Evolutionary conservation across 2,888 invertebrate species (phyloP).

Genomic region (Melanargia galathea): DNA sequence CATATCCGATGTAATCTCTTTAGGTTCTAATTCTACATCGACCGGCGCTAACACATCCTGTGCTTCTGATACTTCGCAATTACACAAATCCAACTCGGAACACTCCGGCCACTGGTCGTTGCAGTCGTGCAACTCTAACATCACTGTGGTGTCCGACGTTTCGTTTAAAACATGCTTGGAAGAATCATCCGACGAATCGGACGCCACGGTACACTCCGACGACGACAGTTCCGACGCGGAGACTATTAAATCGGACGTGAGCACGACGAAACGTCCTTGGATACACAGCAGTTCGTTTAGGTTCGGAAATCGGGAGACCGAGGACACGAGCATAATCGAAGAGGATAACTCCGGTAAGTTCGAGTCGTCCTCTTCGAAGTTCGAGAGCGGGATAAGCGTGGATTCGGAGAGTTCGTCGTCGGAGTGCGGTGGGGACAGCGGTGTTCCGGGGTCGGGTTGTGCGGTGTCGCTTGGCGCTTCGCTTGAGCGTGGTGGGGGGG

Average conservation of each 20-base stretch:
- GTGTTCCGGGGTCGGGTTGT: conserved; percentile 67
- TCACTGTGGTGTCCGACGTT: conserved; percentile 67
- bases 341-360: conserved; percentile 51
- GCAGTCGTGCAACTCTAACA: conserved; percentile 71
- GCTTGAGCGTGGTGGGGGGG: conserved; percentile 75
- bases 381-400: conserved; percentile 71
- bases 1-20: conserved; percentile 70
- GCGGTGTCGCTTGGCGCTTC: conserved; percentile 62
- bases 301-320: conserved; percentile 58
- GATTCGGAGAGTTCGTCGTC: conserved; percentile 70
- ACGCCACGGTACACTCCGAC: conserved; percentile 71
- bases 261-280: conserved; percentile 72
- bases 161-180: conserved; percentile 72
- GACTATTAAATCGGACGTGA: conserved; percentile 70
- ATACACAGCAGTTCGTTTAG: conserved; percentile 74
- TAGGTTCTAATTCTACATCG: conserved; percentile 61
- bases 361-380: conserved; percentile 58
- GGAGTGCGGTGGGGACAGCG: conserved; percentile 67
- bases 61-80: conserved; percentile 64
- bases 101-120: conserved; percentile 74
- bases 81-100: conserved; percentile 74
- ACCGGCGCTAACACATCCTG: conserved; percentile 61
- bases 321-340: conserved; percentile 52
- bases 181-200: conserved; percentile 71
- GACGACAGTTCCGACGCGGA: conserved; percentile 72